Base-by-base conservation (phyloP, 2,113 vertebrate genomes). In the Hassar affinis region DNA sequence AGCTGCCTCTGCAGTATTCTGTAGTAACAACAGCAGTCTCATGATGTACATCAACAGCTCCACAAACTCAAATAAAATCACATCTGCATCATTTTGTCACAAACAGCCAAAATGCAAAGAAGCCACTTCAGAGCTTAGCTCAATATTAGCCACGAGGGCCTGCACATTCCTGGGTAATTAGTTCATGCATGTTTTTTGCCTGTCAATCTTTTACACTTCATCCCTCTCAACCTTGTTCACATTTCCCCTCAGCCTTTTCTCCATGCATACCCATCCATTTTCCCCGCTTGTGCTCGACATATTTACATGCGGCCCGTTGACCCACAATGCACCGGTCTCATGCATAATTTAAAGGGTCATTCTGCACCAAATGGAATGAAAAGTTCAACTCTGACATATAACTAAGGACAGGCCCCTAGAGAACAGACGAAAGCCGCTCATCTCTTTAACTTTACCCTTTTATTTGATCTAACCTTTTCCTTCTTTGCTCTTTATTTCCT, bases 291-390 rank as follows among this genome's bases (percentile, higher is more conserved):
- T 4, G 18, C 42, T 56, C 2, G 14, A 57, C 51, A 47, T 27
- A 59, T 81, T 72, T 72, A 81, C 80, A 81, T 59, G 80, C 51
- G 38, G 35, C 52, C 66, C 54, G 15, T 4, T 49, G 80, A 81
- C 80, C 80, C 66, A 72, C 14, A 17, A 54, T 69, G 68, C 64
- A 81, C 80, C 27, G 14, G 52, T 10, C 42, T 59, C 66, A 72
- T 81, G 35, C 49, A 81, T 72, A 72, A 81, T 72, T 54, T 69
- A 71, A 71, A 59, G 80, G 66, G 66, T 42, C 66, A 56, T 72
- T 72, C 66, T 72, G 30, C n/a, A 81, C 45, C 59, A 54, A 66
- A 83, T 35, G 54, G 54, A 71, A 25, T 14, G 47, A 64, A 66
- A 72, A 72, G 49, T 72, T 71, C 79, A 69, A 71, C 30, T 71